These are phyloP conservation scores for Pogonomyrmex californicus DNA, from an alignment of 1,140 invertebrate species.

Conservation along the genomic window DNA sequence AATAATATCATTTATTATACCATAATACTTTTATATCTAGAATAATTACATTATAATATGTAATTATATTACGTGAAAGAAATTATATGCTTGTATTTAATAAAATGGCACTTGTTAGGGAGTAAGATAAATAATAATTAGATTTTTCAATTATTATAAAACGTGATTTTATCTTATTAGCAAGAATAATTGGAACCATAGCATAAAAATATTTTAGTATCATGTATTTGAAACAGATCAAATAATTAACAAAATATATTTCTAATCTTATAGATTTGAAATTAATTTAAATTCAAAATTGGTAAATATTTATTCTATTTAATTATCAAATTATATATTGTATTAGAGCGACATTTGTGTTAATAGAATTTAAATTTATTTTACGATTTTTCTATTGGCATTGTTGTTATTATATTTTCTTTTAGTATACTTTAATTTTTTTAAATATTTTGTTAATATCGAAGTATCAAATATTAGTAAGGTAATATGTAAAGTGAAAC, in stretches of 20 bases:
- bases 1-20: too few relatives aligned
- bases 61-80: too few relatives aligned
- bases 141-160: not conserved
- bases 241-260: not conserved
- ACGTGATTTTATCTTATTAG: not conserved
- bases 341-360: not conserved
- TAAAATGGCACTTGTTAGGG: too few relatives aligned
- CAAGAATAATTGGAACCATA: not conserved
- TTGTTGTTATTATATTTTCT: too few relatives aligned
- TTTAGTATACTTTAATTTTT: not conserved
- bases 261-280: not conserved
- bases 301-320: not conserved
- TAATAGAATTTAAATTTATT: conserved; percentile 4
- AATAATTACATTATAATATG: too few relatives aligned
- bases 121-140: not conserved
- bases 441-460: not conserved
- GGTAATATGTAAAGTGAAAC: not conserved
- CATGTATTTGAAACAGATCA: not conserved
- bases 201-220: not conserved
- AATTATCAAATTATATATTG: not conserved
- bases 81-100: too few relatives aligned
- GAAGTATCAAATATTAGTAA: not conserved
- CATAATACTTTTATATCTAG: too few relatives aligned
- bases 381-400: not conserved
- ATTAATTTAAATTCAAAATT: not conserved